Evolutionary conservation across 2,888 invertebrate species (phyloP), one percentile per base, ranked within the genome.

Genomic region (Tetragonula carbonaria): DNA sequence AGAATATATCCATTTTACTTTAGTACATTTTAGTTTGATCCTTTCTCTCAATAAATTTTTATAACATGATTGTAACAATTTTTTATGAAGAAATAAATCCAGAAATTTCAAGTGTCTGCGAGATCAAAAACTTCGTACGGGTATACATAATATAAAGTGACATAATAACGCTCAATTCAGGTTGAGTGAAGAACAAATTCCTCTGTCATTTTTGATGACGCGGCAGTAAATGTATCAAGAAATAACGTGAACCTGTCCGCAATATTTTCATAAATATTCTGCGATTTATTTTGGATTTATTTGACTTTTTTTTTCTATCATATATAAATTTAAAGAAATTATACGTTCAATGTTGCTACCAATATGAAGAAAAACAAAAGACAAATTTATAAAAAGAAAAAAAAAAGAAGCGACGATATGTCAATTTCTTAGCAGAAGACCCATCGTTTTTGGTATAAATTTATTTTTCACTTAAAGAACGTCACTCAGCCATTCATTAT

Each of bases 1-100:
- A 78, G 63, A 88, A 89, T 85, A 84, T 82, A 86, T 73, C 71
- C 82, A 67, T 55, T 68, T 66, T 84, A 53, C 57, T 33, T 33
- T 77, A 77, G 28, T 28, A 28, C 28, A 28, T 28, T 28, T 28
- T 8, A 65, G n/a, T 55, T 18, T 50, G 3, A 14, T 33, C 28
- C 8, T 66, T 65, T 45, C 8, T 38, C 38, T 38, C 11, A 8
- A 11, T 45, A 45, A 45, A 45, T 45, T 8, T 45, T 45, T 45
- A 45, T 8, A 8, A 11, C 45, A 45, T 1, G 45, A 45, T 11
- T 45, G 3, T 14, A 14, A 23, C 23, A 23, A 59, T 5, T 14
- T 23, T 59, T 59, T 14, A 23, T 23, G 21, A 11, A 55, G 6
- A 14, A 11, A 16, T 11, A 65, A 65, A 21, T 59, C 14, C n/a